Evolutionary conservation across 1,140 invertebrate species (phyloP).

Genomic region (Sycophaga agraensis): DNA sequence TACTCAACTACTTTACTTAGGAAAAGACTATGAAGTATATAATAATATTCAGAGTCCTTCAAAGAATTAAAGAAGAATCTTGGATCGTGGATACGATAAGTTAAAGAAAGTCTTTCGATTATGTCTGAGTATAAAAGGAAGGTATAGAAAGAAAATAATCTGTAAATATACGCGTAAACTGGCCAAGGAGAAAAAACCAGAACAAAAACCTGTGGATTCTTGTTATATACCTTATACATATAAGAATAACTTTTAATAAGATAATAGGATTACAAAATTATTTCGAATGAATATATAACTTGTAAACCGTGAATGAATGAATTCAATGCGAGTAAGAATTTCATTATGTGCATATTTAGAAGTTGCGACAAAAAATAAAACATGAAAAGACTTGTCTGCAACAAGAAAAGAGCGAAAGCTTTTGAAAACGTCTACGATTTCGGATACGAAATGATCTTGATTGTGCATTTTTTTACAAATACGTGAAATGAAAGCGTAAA

Average conservation of each 20-base stretch:
- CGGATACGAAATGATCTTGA: slow-evolving; percentile 17
- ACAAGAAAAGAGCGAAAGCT: slow-evolving; percentile 9
- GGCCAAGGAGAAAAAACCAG: slow-evolving; percentile 9
- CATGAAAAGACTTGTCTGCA: slow-evolving; percentile 12
- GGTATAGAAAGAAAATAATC: background rate
- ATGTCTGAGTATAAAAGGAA: background rate
- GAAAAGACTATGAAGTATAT: background rate
- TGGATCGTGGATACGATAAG: background rate
- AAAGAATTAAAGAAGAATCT: background rate
- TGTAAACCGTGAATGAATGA: background rate
- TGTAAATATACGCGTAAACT: slow-evolving; percentile 19
- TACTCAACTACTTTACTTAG: slow-evolving; percentile 22
- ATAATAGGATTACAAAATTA: slow-evolving; percentile 26
- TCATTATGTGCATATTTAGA: too few relatives aligned
- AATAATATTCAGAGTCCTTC: slow-evolving; percentile 1
- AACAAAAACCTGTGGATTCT: slow-evolving; percentile 39
- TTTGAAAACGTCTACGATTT: background rate
- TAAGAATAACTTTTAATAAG: slow-evolving; percentile 24
- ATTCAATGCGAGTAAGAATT: background rate
- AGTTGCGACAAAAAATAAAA: background rate
- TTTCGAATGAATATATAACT: slow-evolving; percentile 5
- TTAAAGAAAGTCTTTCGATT: slow-evolving; percentile 7
- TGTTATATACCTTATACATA: slow-evolving; percentile 44
- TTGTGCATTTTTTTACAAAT: slow-evolving; percentile 26
- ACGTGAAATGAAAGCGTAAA: background rate